Percentiles rank a stretch among this genome's conserved stretches.
Conservation (phyloP, 1,140 invertebrate genomes). For the Dinoponera quadriceps region DNA sequence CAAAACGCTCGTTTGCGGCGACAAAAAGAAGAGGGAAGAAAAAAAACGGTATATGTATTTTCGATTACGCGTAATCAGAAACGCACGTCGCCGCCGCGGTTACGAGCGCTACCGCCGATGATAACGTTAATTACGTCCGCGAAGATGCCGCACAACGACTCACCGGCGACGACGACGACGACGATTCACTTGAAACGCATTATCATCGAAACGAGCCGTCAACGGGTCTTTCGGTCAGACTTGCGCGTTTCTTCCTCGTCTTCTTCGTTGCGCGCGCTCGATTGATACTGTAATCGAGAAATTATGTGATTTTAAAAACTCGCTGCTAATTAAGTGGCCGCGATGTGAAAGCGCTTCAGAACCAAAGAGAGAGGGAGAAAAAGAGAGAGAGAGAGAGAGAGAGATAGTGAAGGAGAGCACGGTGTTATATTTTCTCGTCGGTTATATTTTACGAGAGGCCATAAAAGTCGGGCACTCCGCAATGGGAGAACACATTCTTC, state of each 20-base stretch:
- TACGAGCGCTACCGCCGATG: conserved; percentile 3
- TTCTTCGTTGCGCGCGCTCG: neutral
- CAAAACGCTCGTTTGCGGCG: neutral
- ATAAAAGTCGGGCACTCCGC: conserved; percentile 34
- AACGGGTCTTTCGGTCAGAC: neutral
- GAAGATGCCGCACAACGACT: conserved; percentile 14
- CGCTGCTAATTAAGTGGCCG: conserved; percentile 40
- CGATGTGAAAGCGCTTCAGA: neutral
- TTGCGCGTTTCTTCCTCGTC: neutral
- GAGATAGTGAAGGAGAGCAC: neutral
- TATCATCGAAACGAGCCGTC: conserved; percentile 27
- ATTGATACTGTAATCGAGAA: conserved; percentile 47
- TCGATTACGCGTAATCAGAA: conserved; percentile 27
- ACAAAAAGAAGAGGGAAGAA: neutral
- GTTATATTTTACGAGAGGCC: conserved; percentile 23
- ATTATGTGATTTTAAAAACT: conserved; percentile 33
- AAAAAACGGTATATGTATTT: neutral
- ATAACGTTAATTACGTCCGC: conserved; percentile 32
- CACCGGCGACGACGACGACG: conserved; percentile 27
- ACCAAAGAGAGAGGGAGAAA: too few species aligned
- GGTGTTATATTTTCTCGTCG: conserved; percentile 4
- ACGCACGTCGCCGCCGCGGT: conserved; percentile 9
- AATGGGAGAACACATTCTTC: conserved; percentile 14
- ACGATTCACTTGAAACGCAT: conserved; percentile 21
- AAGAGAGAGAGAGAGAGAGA: too few species aligned